Base-by-base conservation (phyloP, 2,888 invertebrate species). In the Drosophila kokeensis region DNA sequence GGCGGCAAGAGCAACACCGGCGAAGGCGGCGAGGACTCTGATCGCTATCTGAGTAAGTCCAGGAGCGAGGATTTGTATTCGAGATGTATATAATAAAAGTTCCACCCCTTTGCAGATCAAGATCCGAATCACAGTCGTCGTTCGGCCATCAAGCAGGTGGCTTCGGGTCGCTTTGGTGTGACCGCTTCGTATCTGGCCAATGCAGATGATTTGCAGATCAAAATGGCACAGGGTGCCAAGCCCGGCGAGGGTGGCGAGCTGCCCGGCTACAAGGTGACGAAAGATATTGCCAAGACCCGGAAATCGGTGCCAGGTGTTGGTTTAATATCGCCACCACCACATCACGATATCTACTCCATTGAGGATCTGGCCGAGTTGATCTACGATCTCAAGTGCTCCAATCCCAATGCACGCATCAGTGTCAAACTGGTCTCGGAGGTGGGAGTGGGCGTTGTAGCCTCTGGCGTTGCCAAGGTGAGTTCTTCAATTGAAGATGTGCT, bases 161-260 rank as follows among this genome's bases (percentile, higher is more conserved):
- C 99, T 10, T 99, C 99, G 10, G 99, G 99, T 10, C 95, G 99
- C 57, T 99, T 99, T 94, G 99, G 99, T 11, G 99, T 99, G 5
- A 99, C 99, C 0, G 98, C 99, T 18, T 97, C 98, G 0, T 99
- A 99, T 93, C 94, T 99, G 80, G 98, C 99, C 11, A 98, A 99
- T 94, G 98, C 99, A 0, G 99, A 99, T 93, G 99, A 99, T 93
- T 93, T 99, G 81, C 99, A 99, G 94, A 99, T 99, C 92, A 99
- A 99, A 94, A 99, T 99, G 99, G 99, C 99, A 10, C 98, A 99
- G 94, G 99, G 99, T 2, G 99, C 99, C 64, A 99, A 99, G 93
- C 99, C 99, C 0, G 99, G 99, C 0, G 99, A 99, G 94, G 99
- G 99, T 29, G 99, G 99, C 3, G 99, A 99, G 93, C 93, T 99